Evolutionary conservation across 2,797 vertebrate species (phyloP).

Genomic region (Distichodus sexfasciatus): DNA sequence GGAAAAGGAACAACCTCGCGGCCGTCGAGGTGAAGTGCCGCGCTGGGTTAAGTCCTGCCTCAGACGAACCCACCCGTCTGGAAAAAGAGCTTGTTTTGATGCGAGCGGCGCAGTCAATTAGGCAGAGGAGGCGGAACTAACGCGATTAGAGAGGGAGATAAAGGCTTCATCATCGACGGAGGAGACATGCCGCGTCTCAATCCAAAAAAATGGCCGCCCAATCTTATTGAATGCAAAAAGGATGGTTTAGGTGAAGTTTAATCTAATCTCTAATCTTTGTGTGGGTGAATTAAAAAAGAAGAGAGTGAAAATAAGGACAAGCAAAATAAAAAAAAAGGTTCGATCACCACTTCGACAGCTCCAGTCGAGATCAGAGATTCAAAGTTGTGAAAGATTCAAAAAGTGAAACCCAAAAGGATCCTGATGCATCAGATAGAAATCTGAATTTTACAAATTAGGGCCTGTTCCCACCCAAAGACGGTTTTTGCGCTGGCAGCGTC

Average conservation of each 20-base stretch:
- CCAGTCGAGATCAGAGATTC: too few species aligned
- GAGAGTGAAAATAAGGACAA: too few species aligned
- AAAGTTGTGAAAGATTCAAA: too few species aligned
- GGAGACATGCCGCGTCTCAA: not conserved
- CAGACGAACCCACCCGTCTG: conserved; percentile 31
- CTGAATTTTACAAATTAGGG: too few species aligned
- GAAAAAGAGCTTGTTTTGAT: conserved; percentile 16
- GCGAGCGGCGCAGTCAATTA: conserved; percentile 46
- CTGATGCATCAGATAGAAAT: too few species aligned
- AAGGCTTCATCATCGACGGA: conserved; percentile 37
- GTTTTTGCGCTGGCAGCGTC: too few species aligned
- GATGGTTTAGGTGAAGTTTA: conserved; percentile 5
- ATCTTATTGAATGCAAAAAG: not conserved
- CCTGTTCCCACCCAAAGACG: too few species aligned
- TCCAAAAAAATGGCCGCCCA: not conserved
- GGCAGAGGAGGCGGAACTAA: conserved; percentile 42
- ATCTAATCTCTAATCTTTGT: conserved; percentile 5
- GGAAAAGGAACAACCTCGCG: conserved; percentile 52
- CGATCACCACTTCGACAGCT: not conserved
- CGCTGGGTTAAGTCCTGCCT: conserved; percentile 46
- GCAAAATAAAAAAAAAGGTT: too few species aligned
- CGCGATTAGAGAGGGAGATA: conserved; percentile 30
- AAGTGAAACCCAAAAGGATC: too few species aligned
- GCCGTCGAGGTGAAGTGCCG: conserved; percentile 43
- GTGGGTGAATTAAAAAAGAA: too few species aligned